Conservation (phyloP, 2,113 vertebrate species). For the Abramis brama region DNA sequence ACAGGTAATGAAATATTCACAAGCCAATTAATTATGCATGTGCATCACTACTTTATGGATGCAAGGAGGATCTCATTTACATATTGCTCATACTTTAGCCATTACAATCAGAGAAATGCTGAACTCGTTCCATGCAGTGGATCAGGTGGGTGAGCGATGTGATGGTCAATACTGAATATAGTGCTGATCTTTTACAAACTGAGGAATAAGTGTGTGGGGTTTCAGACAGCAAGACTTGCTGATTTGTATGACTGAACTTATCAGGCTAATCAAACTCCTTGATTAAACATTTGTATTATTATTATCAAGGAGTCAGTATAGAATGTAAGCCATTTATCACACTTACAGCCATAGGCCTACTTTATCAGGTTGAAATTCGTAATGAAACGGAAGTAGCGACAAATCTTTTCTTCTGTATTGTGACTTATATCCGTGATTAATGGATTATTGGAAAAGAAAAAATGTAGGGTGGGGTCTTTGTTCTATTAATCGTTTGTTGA, state of each 20-base stretch:
- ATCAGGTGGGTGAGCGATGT: not conserved
- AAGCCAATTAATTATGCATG: conserved; percentile 86
- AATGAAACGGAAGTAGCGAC: no score
- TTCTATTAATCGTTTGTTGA: no score
- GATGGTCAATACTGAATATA: not conserved
- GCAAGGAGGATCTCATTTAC: conserved; percentile 75
- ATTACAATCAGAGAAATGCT: conserved; percentile 10
- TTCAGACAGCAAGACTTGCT: not conserved
- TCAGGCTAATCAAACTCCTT: not conserved
- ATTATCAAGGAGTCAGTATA: no score
- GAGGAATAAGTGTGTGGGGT: not conserved
- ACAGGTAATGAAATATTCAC: conserved; percentile 89
- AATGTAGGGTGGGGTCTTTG: no score
- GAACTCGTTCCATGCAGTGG: not conserved
- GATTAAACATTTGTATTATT: not conserved
- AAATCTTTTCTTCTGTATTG: no score
- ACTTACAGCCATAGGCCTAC: no score
- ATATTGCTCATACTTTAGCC: conserved; percentile 30
- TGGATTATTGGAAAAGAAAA: no score
- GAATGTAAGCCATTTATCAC: no score
- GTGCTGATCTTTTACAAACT: conserved; percentile 12
- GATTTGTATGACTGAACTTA: not conserved
- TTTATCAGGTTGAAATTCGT: no score
- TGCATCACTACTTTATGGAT: conserved; percentile 83
- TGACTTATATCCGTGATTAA: no score